phyloP scores from a whole-genome alignment of 2,113 vertebrate genomes.

The Gambusia affinis region DNA sequence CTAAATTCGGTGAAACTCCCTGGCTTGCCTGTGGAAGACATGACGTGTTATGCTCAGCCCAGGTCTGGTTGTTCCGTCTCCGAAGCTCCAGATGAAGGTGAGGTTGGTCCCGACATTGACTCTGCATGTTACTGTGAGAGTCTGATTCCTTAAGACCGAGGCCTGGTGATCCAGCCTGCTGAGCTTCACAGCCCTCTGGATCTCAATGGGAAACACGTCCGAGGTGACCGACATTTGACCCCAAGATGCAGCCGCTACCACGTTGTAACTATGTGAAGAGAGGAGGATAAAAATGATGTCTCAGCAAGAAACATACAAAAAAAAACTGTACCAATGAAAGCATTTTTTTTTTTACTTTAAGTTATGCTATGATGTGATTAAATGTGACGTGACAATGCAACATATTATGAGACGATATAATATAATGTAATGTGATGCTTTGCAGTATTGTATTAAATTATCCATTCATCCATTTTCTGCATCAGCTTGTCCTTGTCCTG shows the following conservation, averaged over 20 bases:
- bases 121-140: constrained; percentile 75
- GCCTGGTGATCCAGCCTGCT: constrained; percentile 74
- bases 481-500: no score
- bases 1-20: neutral
- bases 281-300: neutral
- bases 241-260: constrained; percentile 68
- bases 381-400: no score
- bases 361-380: no score
- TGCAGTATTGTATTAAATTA: no score
- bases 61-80: constrained; percentile 71
- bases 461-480: no score
- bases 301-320: no score
- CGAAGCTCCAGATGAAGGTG: constrained; percentile 83
- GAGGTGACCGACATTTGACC: constrained; percentile 65
- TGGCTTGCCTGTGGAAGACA: constrained; percentile 73
- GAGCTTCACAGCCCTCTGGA: constrained; percentile 78
- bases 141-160: constrained; percentile 77
- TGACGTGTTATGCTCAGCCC: constrained; percentile 73
- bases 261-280: constrained; percentile 71
- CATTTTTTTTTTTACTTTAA: no score
- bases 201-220: constrained; percentile 55
- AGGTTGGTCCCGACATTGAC: constrained; percentile 79
- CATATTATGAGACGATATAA: no score
- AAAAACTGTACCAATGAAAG: no score
- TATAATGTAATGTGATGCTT: no score